A percentile compares a stretch with the other conserved stretches of the same genome.
phyloP scores from a whole-genome alignment of 1,140 invertebrate genomes.

The Meloidogyne hapla region DNA sequence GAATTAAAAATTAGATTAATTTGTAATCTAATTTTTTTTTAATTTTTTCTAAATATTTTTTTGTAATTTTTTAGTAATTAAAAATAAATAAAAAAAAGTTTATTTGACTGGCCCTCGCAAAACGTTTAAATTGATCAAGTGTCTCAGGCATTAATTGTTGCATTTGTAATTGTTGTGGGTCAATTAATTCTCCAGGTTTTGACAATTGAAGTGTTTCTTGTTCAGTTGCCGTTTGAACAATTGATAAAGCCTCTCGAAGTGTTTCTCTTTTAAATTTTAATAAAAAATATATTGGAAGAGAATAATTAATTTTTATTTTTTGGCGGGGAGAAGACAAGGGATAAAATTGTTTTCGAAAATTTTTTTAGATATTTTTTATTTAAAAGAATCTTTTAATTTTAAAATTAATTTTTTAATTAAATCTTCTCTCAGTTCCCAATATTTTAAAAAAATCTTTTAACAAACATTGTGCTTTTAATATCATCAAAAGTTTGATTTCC shows the following conservation, averaged over 20 bases:
- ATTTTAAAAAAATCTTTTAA: not conserved
- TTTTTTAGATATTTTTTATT: too few species aligned
- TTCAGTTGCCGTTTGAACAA: constrained; percentile 16
- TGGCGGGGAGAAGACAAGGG: too few species aligned
- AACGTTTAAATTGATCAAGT: constrained; percentile 9
- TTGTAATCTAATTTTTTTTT: too few species aligned
- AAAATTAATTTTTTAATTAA: not conserved
- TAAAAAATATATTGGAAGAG: not conserved
- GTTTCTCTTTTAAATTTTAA: not conserved
- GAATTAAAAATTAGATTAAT: too few species aligned
- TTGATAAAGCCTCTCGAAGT: constrained; percentile 20
- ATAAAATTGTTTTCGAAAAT: too few species aligned
- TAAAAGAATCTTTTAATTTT: not conserved
- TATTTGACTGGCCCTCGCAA: not conserved
- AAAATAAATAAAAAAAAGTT: not conserved
- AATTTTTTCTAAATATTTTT: too few species aligned
- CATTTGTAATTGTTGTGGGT: not conserved
- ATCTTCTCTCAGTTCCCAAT: too few species aligned
- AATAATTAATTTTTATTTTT: too few species aligned
- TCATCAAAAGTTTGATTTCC: not conserved
- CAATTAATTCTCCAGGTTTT: not conserved
- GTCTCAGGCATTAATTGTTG: not conserved
- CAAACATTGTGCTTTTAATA: not conserved
- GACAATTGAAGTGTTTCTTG: constrained; percentile 10
- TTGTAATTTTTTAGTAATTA: not conserved